phyloP scores from a whole-genome alignment of 1,140 invertebrate genomes.

The Apolygus lucorum region DNA sequence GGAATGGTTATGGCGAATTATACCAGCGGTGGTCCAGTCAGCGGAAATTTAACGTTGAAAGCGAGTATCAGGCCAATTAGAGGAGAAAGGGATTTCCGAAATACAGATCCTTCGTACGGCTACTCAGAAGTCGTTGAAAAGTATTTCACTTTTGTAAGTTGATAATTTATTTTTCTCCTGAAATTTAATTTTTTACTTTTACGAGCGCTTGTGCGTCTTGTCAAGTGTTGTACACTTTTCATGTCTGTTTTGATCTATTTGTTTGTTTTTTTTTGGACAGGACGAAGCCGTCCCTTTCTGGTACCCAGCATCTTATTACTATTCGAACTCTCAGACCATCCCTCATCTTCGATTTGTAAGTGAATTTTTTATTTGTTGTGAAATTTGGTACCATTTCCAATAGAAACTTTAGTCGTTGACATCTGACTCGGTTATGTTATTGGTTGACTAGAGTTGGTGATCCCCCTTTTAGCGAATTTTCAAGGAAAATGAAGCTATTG shows the following conservation, averaged over 20 bases:
- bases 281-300: conserved; percentile 70
- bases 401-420: no score
- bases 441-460: no score
- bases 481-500: no score
- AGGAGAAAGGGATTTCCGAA: not conserved
- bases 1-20: conserved; percentile 90
- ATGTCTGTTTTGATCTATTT: no score
- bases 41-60: conserved; percentile 76
- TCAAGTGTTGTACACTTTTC: no score
- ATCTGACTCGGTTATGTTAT: no score
- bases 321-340: conserved; percentile 36
- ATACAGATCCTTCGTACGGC: conserved; percentile 41
- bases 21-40: conserved; percentile 72
- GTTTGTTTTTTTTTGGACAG: conserved; percentile 41
- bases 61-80: conserved; percentile 62
- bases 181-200: conserved; percentile 2
- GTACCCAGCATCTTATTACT: conserved; percentile 42
- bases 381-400: no score
- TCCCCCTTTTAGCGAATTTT: no score
- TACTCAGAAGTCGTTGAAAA: conserved; percentile 47
- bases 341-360: conserved; percentile 61
- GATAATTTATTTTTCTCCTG: not conserved
- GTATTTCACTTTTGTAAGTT: conserved; percentile 62
- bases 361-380: no score
- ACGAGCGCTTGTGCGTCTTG: conserved; percentile 15